Conservation (phyloP, 2,888 invertebrate genomes). For the Limulus polyphemus region DNA sequence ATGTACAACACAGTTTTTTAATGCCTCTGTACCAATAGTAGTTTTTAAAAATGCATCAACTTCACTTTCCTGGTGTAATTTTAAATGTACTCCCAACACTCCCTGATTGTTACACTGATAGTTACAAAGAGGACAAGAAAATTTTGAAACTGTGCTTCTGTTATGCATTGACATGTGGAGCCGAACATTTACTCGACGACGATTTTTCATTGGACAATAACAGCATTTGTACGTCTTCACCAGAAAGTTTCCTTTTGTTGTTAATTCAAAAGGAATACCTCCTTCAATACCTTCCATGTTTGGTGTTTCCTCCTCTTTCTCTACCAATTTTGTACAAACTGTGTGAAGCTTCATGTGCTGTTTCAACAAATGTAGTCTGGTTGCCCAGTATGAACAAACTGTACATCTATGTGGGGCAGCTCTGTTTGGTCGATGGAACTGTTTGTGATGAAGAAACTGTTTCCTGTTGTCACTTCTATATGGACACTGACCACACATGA, state of each 20-base stretch:
- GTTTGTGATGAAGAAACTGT: constrained; percentile 73
- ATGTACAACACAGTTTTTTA: background rate
- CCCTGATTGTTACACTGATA: constrained; percentile 61
- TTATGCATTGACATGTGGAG: constrained; percentile 70
- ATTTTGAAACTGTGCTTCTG: constrained; percentile 25
- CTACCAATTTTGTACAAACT: too few species aligned
- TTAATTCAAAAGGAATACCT: constrained; percentile 26
- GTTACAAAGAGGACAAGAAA: constrained; percentile 58
- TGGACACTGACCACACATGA: constrained; percentile 66
- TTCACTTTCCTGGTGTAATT: constrained; percentile 47
- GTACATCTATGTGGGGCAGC: constrained; percentile 66
- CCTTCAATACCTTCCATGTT: too few species aligned
- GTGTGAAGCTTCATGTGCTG: constrained; percentile 63
- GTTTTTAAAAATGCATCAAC: constrained; percentile 17
- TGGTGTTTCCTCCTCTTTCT: too few species aligned
- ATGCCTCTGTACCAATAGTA: constrained; percentile 5
- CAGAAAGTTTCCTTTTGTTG: constrained; percentile 44
- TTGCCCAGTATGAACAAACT: constrained; percentile 68
- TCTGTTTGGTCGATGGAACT: constrained; percentile 58
- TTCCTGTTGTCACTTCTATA: constrained; percentile 74
- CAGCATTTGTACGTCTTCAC: constrained; percentile 75
- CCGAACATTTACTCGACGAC: constrained; percentile 62
- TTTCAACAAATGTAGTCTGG: constrained; percentile 60
- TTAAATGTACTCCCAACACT: constrained; percentile 48
- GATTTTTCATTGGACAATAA: constrained; percentile 68